Evolutionary conservation across 1,140 invertebrate species (phyloP).

Genomic region (Drosophila kurseongensis): DNA sequence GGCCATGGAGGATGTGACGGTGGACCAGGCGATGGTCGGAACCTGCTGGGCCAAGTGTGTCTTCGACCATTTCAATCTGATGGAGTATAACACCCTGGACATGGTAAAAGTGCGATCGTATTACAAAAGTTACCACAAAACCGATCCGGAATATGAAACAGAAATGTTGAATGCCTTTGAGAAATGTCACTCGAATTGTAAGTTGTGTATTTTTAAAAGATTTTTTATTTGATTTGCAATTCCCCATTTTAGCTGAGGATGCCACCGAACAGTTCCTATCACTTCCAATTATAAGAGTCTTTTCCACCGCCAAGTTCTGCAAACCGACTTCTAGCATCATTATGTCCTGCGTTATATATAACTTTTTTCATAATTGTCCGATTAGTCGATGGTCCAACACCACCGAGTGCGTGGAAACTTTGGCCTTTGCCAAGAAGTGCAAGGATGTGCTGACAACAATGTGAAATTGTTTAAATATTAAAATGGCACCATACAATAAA

Average conservation of each 20-base stretch:
- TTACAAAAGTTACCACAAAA: slow-evolving; percentile 37
- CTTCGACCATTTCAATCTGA: slow-evolving; percentile 58
- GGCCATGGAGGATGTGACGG: slow-evolving; percentile 64
- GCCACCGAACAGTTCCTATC: slow-evolving; percentile 50
- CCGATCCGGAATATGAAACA: slow-evolving; percentile 65
- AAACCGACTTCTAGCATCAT: slow-evolving; percentile 59
- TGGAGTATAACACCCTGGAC: slow-evolving; percentile 49
- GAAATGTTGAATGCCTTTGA: slow-evolving; percentile 68
- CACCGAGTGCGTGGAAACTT: slow-evolving; percentile 58
- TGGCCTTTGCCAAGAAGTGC: slow-evolving; percentile 62
- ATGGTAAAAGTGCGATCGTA: slow-evolving; percentile 59
- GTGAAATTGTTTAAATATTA: slow-evolving; percentile 24
- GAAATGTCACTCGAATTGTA: slow-evolving; percentile 58
- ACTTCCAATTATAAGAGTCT: slow-evolving; percentile 35
- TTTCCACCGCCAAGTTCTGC: slow-evolving; percentile 36
- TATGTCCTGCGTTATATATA: slow-evolving; percentile 62
- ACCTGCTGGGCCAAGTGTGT: slow-evolving; percentile 71
- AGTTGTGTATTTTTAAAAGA: background rate
- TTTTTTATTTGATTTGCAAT: background rate
- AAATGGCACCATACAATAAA: background rate
- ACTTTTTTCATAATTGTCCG: slow-evolving; percentile 71
- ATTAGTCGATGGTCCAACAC: slow-evolving; percentile 64
- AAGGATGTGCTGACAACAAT: slow-evolving; percentile 71
- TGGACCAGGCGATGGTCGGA: slow-evolving; percentile 58
- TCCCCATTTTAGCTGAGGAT: slow-evolving; percentile 31